These are phyloP conservation scores for Lasioglossum malachurum DNA, from an alignment of 2,888 invertebrate genomes.

Conservation along the genomic window DNA sequence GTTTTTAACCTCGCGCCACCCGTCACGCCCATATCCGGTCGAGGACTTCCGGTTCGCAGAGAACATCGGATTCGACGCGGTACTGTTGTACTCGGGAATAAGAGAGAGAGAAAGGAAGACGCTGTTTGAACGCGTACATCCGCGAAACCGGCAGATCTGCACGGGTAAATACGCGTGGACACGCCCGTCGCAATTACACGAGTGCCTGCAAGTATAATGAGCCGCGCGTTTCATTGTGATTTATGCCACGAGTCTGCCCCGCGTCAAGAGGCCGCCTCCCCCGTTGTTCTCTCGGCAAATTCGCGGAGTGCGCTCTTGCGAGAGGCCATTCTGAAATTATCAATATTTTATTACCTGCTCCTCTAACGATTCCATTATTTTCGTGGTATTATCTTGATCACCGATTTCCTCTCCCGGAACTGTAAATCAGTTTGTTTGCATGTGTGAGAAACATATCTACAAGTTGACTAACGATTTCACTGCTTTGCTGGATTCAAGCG, in stretches of 20 bases:
- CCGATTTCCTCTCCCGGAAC: not conserved
- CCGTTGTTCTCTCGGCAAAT: conserved; percentile 32
- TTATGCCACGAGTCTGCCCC: conserved; percentile 71
- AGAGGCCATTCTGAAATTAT: not conserved
- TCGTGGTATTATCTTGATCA: not conserved
- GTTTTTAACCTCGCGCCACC: conserved; percentile 43
- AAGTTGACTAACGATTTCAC: not conserved
- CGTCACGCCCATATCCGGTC: conserved; percentile 67
- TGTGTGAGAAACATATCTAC: not conserved
- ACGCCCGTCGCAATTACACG: conserved; percentile 81
- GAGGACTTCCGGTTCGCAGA: conserved; percentile 60
- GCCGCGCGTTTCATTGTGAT: conserved; percentile 78
- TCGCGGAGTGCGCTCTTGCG: not conserved
- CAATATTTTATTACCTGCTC: not conserved
- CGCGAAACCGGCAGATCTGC: conserved; percentile 56
- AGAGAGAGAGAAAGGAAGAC: not conserved
- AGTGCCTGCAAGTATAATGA: conserved; percentile 76
- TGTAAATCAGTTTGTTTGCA: not conserved
- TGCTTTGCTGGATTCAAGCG: too few relatives aligned
- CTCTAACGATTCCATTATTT: conserved; percentile 1
- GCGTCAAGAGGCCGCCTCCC: conserved; percentile 51
- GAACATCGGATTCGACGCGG: conserved; percentile 32
- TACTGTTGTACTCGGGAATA: not conserved
- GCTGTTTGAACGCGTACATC: not conserved
- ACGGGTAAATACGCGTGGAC: conserved; percentile 70